A percentile compares a stretch with the other conserved stretches of the same genome.
phyloP scores from a whole-genome alignment of 23 tunicate genomes.

The Diplosoma virens region DNA sequence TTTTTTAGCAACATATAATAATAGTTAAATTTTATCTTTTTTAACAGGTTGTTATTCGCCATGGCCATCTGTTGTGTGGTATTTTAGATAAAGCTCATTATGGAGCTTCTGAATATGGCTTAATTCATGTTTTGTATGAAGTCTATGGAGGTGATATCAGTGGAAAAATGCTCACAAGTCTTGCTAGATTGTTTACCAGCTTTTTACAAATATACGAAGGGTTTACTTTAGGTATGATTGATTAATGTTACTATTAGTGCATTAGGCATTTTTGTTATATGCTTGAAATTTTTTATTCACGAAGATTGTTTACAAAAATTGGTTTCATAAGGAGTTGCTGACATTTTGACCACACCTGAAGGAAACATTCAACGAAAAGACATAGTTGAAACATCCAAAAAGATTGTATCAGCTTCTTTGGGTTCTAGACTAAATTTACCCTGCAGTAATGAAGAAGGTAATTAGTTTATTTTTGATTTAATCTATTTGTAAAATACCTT shows the following conservation, averaged over 20 bases:
- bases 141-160: conserved; percentile 78
- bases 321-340: conserved; percentile 95
- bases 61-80: conserved; percentile 76
- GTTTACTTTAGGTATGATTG: conserved; percentile 78
- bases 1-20: no score
- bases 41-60: conserved; percentile 65
- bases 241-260: no score
- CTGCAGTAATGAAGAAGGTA: no score
- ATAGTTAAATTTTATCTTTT: background rate
- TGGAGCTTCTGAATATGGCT: conserved; percentile 80
- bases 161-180: conserved; percentile 71
- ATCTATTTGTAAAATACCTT: no score
- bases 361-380: conserved; percentile 47
- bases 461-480: no score
- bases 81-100: conserved; percentile 90
- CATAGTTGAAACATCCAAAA: conserved; percentile 14
- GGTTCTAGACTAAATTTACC: no score
- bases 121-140: conserved; percentile 82
- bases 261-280: no score
- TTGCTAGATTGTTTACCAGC: conserved; percentile 76
- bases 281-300: no score
- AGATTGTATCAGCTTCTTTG: background rate
- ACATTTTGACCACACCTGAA: conserved; percentile 46
- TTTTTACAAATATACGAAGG: conserved; percentile 85
- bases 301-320: no score